Evolutionary conservation across 2,113 vertebrate genomes (phyloP).

Genomic region (Isurus oxyrinchus): DNA sequence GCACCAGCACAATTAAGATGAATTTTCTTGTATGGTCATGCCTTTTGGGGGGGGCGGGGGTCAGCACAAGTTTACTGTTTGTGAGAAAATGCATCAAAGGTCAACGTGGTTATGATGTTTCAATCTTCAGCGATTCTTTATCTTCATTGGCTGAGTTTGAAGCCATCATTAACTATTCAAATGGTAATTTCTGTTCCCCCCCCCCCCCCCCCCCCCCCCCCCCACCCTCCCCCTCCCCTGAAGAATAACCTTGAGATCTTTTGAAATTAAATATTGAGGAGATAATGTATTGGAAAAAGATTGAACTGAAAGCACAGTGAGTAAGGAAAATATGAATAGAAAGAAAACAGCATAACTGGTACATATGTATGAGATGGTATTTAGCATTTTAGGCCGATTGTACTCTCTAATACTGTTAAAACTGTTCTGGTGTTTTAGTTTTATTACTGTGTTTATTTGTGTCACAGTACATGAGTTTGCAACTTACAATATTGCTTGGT

Average conservation of each 20-base stretch:
- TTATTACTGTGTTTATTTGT: not conserved
- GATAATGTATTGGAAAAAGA: not conserved
- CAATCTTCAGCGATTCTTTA: not conserved
- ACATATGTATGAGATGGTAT: not conserved
- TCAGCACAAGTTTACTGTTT: not conserved
- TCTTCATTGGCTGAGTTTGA: not conserved
- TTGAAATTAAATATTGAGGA: not conserved
- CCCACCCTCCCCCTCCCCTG: not conserved
- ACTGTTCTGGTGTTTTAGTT: not conserved
- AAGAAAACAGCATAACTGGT: not conserved
- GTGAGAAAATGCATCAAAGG: not conserved
- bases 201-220: not conserved
- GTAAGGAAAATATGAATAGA: not conserved
- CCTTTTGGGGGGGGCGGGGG: not conserved
- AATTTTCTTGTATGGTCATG: not conserved
- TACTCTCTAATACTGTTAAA: not conserved
- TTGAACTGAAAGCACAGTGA: not conserved
- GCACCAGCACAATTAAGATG: not conserved
- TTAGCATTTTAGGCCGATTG: not conserved
- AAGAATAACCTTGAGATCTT: not conserved
- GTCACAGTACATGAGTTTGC: not conserved
- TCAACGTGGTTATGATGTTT: not conserved
- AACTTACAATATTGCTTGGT: not conserved
- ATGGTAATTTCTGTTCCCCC: not conserved
- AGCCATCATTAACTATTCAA: not conserved